Conservation (phyloP, 2,113 vertebrate genomes). For the Syngnathus floridae region DNA sequence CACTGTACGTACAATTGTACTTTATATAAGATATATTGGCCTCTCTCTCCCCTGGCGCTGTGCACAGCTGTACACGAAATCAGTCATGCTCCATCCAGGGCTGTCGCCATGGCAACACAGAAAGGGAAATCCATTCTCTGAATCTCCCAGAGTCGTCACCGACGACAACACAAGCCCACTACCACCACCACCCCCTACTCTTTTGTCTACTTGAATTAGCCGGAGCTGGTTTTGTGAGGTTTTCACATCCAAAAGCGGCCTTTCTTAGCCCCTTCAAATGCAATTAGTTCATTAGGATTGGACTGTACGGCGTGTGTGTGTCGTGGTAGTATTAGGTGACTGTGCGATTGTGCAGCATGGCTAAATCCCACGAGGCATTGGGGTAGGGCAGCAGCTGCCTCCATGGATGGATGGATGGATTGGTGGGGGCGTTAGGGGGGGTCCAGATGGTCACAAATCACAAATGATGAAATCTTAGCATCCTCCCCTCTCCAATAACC, state of each 20-base stretch:
- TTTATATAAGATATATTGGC: not conserved
- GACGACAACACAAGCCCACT: not conserved
- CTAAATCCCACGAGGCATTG: slow-evolving; percentile 1
- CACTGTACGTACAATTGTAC: not conserved
- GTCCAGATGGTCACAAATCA: slow-evolving; percentile 8
- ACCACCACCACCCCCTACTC: not conserved
- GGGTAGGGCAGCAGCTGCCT: slow-evolving; percentile 3
- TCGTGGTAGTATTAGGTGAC: not conserved
- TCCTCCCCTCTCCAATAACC: not conserved
- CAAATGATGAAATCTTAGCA: not conserved
- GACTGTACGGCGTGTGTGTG: not conserved
- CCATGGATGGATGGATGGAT: not conserved
- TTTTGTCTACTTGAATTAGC: slow-evolving; percentile 1
- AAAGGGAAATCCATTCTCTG: slow-evolving; percentile 8
- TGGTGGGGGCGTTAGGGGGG: not conserved
- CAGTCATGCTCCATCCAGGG: not conserved
- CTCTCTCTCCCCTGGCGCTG: not conserved
- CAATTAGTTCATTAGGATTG: not conserved
- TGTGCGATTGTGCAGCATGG: not conserved
- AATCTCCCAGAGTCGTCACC: slow-evolving; percentile 4
- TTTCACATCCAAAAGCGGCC: not conserved
- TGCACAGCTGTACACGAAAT: not conserved
- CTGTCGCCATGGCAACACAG: slow-evolving; percentile 10
- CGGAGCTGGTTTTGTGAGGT: not conserved
- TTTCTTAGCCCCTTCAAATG: not conserved